A percentile compares a stretch with the other conserved stretches of the same genome.
Evolutionary conservation across 2,797 vertebrate species (phyloP).

Genomic region (Manis crassicaudata): DNA sequence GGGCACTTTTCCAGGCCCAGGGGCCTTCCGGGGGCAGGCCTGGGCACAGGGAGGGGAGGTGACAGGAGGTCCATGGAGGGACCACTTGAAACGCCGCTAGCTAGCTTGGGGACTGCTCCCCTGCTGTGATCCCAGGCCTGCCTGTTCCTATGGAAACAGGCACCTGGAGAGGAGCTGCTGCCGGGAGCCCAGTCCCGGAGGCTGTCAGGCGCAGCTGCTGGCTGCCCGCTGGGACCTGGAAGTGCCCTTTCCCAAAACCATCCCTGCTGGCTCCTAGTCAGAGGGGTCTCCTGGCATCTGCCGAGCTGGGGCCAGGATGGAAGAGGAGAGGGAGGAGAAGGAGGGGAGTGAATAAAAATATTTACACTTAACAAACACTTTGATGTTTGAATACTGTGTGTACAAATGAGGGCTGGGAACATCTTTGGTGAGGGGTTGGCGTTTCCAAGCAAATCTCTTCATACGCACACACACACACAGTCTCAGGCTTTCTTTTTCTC

Average conservation of each 20-base stretch:
- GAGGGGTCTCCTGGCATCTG: constrained; percentile 73
- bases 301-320: constrained; percentile 62
- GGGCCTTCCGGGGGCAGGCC: constrained; percentile 12
- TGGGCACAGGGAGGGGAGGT: constrained; percentile 23
- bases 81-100: constrained; percentile 71
- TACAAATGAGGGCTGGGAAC: constrained; percentile 80
- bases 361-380: constrained; percentile 82
- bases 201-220: constrained; percentile 71
- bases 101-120: constrained; percentile 62
- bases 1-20: background rate
- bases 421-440: constrained; percentile 73
- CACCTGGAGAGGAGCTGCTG: constrained; percentile 57
- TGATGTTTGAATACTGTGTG: constrained; percentile 80
- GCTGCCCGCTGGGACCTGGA: constrained; percentile 77
- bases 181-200: constrained; percentile 67
- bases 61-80: constrained; percentile 22
- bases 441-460: constrained; percentile 74
- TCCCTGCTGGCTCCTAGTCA: constrained; percentile 66
- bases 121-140: constrained; percentile 16
- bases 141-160: constrained; percentile 60
- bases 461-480: background rate
- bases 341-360: constrained; percentile 78
- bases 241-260: constrained; percentile 74
- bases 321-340: constrained; percentile 65
- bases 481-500: background rate